Evolutionary conservation across 2,797 vertebrate species (phyloP), one percentile per base, ranked within the genome.

Genomic region (Acanthis flammea): DNA sequence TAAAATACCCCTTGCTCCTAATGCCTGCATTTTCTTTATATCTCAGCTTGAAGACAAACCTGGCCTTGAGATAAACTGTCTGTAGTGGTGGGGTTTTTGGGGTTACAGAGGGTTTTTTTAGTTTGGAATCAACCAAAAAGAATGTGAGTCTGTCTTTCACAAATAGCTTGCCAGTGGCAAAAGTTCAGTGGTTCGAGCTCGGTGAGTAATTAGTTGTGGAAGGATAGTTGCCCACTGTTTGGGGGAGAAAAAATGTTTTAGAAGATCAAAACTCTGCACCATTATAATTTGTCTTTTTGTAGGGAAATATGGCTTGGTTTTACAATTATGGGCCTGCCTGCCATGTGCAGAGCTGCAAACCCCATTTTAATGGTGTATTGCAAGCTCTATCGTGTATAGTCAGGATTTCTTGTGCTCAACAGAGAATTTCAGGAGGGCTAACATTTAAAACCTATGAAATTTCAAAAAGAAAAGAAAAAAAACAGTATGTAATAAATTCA

Each of bases 121-220:
- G 9, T 91, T 81, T 77, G 37, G 44, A 78, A 68, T 88, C 4
- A 2, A 62, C 44, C 44, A 86, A 76, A 88, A 95, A 76, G 84
- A 85, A 91, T 91, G 51, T 37, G 66, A 61, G 67, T 86, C 84
- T 90, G 73, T 93, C 81, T 95, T 78, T 94, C 70, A 83, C 84
- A 76, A 91, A 88, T 82, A 81, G 58, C 60, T 94, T 8, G 3
- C 73, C 80, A 84, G 92, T 92, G 87, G 89, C 91, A 94, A 91
- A 96, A 96, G 94, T 94, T 96, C 85, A 88, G 83, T 90, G 51
- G 51, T 37, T 86, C 4, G 1, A 88, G 57, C 70, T 67, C 73
- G 7, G 28, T 85, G 72, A 88, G 45, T 94, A 90, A 70, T 83
- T 88, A 88, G 42, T 85, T 85, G 63, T 75, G 48, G 74, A 90